These are phyloP conservation scores for Phenganax subtilis DNA, from an alignment of 92 coral and sea anemone genomes.

Conservation along the genomic window DNA sequence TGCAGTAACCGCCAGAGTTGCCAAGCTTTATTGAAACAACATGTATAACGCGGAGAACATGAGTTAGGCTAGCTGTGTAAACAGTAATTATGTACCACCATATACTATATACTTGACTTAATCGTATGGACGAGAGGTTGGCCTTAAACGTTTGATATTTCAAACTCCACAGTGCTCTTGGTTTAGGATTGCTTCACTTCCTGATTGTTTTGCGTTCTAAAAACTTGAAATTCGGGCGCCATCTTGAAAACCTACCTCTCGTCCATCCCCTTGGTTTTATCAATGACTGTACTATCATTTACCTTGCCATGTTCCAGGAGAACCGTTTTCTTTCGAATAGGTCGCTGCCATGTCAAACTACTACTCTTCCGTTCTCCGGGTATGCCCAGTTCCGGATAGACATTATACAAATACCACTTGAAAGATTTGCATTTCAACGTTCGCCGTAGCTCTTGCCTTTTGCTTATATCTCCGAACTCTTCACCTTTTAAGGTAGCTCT, in stretches of 20 bases:
- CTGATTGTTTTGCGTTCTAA: no score
- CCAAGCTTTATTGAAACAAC: background rate
- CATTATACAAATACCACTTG: constrained; percentile 76
- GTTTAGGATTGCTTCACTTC: no score
- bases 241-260: no score
- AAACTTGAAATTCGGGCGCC: no score
- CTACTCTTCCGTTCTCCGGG: constrained; percentile 54
- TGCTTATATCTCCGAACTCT: constrained; percentile 68
- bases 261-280: background rate
- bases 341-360: constrained; percentile 44
- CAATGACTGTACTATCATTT: background rate
- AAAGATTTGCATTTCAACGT: constrained; percentile 69
- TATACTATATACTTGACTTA: no score
- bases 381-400: constrained; percentile 75
- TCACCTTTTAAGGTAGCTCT: constrained; percentile 57
- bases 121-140: no score
- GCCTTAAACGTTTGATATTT: no score
- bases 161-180: no score
- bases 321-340: constrained; percentile 38
- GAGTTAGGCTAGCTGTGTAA: background rate
- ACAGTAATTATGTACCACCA: no score
- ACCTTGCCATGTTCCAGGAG: constrained; percentile 75
- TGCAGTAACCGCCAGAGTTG: constrained; percentile 47
- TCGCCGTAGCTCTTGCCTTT: constrained; percentile 64
- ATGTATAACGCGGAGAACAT: background rate